Conservation (phyloP, 2,113 vertebrate genomes). For the Cromileptes altivelis region DNA sequence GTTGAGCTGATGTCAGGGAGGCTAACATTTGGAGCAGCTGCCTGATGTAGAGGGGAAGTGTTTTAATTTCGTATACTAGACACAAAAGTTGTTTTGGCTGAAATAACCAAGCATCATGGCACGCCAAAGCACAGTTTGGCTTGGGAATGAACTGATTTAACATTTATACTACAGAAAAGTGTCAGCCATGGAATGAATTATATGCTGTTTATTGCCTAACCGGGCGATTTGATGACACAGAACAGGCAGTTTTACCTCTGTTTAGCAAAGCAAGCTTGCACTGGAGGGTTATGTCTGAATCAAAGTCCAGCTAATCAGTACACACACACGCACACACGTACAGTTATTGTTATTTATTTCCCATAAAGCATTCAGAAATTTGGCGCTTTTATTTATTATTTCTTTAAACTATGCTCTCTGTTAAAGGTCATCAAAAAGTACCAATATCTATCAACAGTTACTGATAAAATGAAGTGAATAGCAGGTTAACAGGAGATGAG, state of each 20-base stretch:
- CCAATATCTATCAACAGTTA: neutral
- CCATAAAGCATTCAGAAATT: neutral
- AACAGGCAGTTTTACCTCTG: neutral
- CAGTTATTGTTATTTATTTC: neutral
- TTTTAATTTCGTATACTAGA: conserved; percentile 18
- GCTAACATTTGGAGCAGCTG: conserved; percentile 23
- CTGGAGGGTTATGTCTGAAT: neutral
- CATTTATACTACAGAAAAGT: neutral
- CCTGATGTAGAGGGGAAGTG: conserved; percentile 7
- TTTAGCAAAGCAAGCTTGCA: neutral
- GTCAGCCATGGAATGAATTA: neutral
- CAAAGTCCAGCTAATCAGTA: too few species aligned
- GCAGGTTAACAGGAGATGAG: neutral
- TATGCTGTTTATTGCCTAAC: neutral
- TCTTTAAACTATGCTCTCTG: neutral
- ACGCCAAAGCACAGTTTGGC: neutral
- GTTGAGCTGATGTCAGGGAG: conserved; percentile 38
- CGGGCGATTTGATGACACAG: neutral
- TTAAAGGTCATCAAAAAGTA: neutral
- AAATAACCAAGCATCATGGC: neutral
- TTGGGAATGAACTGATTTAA: conserved; percentile 9
- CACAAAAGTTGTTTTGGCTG: conserved; percentile 11
- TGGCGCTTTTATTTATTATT: neutral
- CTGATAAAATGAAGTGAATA: neutral
- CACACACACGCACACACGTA: neutral